These are phyloP conservation scores for Sebastes steindachneri DNA, from an alignment of 2,797 vertebrate genomes.

Conservation along the genomic window DNA sequence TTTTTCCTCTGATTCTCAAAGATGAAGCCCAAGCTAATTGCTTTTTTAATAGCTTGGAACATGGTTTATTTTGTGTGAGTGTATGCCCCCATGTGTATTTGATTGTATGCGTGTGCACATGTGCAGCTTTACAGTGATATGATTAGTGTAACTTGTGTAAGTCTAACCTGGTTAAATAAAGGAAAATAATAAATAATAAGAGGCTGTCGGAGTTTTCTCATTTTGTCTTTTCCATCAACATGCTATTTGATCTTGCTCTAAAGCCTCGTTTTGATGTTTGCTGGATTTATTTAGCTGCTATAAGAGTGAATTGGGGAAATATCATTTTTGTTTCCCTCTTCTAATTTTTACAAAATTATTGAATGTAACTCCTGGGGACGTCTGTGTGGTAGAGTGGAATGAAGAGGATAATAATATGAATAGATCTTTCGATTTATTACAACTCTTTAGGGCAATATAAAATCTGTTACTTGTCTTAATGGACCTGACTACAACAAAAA, in stretches of 20 bases:
- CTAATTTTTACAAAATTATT: constrained; percentile 35
- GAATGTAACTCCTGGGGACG: constrained; percentile 63
- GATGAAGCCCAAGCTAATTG: constrained; percentile 62
- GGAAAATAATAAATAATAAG: neutral
- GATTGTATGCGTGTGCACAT: constrained; percentile 20
- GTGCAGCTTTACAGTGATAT: constrained; percentile 7
- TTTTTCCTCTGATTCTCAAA: constrained; percentile 27
- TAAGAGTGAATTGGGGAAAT: constrained; percentile 13
- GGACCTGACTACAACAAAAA: constrained; percentile 19
- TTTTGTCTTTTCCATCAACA: constrained; percentile 23
- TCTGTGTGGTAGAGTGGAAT: constrained; percentile 34
- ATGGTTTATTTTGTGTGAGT: constrained; percentile 48
- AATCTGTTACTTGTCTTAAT: constrained; percentile 43
- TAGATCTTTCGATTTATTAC: constrained; percentile 29
- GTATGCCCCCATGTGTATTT: constrained; percentile 40
- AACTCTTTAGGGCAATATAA: constrained; percentile 54
- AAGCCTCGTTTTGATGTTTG: constrained; percentile 37
- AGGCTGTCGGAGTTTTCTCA: constrained; percentile 20
- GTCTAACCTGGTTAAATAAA: too few species aligned
- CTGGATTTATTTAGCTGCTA: constrained; percentile 34
- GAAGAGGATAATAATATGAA: constrained; percentile 54
- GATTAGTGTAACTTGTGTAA: constrained; percentile 22
- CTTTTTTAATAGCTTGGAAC: constrained; percentile 68
- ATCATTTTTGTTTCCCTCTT: constrained; percentile 37
- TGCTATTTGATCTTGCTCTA: constrained; percentile 33